Percentiles rank a stretch among this genome's conserved stretches.
phyloP scores from a whole-genome alignment of 2,797 vertebrate genomes.

The Rhabdophis nuchalis region DNA sequence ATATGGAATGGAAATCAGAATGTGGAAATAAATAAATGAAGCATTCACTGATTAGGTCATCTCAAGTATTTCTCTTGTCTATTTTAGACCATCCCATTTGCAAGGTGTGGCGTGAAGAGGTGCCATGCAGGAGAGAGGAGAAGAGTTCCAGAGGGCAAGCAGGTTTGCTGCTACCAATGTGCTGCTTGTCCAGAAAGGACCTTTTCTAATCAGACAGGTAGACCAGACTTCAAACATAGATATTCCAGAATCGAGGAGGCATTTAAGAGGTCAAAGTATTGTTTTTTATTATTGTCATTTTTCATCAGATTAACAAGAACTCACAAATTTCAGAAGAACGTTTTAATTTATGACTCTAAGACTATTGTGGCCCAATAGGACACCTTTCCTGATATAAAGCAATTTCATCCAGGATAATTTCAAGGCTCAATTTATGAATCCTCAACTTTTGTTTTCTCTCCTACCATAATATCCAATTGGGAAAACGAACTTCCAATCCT shows the following conservation, averaged over 20 bases:
- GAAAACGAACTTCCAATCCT: background rate
- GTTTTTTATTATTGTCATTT: background rate
- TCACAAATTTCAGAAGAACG: too few relatives aligned
- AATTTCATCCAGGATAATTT: background rate
- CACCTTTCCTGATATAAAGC: too few relatives aligned
- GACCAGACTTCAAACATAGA: background rate
- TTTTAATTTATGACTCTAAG: too few relatives aligned
- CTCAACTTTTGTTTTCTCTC: background rate
- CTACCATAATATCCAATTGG: background rate
- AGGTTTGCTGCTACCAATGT: background rate
- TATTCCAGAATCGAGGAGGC: background rate
- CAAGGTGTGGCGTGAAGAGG: background rate
- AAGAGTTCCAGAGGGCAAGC: background rate
- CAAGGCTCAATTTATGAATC: background rate
- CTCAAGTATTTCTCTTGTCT: too few relatives aligned
- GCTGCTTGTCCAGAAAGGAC: background rate
- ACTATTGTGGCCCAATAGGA: too few relatives aligned
- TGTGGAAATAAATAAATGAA: too few relatives aligned
- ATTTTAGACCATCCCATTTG: fast-evolving
- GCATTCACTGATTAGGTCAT: too few relatives aligned
- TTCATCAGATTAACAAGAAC: too few relatives aligned
- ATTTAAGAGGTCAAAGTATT: background rate
- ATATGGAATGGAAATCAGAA: too few relatives aligned
- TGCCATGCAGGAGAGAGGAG: background rate
- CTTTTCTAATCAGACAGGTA: background rate